A percentile compares a stretch with the other conserved stretches of the same genome.
These are phyloP conservation scores for Mesorhabditis belari DNA, from an alignment of 2,888 invertebrate species.

Conservation along the genomic window DNA sequence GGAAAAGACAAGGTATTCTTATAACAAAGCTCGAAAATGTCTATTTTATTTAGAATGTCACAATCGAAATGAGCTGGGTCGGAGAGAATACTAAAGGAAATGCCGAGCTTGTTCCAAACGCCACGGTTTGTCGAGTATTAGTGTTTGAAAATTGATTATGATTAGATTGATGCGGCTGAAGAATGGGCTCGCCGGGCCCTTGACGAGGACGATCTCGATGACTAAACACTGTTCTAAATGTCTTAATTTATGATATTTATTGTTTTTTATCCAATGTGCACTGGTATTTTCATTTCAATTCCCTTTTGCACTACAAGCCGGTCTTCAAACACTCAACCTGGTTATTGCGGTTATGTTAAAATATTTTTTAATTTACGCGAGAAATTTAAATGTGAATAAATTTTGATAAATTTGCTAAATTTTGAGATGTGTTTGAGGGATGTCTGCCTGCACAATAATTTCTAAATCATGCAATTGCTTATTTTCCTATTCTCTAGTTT, in stretches of 20 bases:
- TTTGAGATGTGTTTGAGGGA: too few species aligned
- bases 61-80: conserved; percentile 52
- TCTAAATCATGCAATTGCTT: too few species aligned
- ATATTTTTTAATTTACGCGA: too few species aligned
- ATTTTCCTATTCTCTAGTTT: neutral
- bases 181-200: conserved; percentile 46
- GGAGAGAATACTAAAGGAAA: conserved; percentile 48
- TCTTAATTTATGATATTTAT: too few species aligned
- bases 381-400: too few species aligned
- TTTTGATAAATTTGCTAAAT: too few species aligned
- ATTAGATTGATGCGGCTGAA: conserved; percentile 30
- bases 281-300: too few species aligned
- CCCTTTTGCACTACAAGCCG: too few species aligned
- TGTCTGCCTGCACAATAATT: too few species aligned
- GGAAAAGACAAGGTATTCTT: conserved; percentile 65
- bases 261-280: too few species aligned
- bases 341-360: too few species aligned
- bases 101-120: conserved; percentile 28
- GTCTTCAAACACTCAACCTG: too few species aligned
- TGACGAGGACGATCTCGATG: conserved; percentile 49
- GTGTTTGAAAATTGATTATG: neutral
- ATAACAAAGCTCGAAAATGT: neutral
- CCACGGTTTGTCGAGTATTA: neutral
- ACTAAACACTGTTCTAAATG: conserved; percentile 10
- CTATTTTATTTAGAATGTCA: conserved; percentile 30